These are phyloP conservation scores for Aphodius sticticus DNA, from an alignment of 2,888 invertebrate species.

Conservation along the genomic window DNA sequence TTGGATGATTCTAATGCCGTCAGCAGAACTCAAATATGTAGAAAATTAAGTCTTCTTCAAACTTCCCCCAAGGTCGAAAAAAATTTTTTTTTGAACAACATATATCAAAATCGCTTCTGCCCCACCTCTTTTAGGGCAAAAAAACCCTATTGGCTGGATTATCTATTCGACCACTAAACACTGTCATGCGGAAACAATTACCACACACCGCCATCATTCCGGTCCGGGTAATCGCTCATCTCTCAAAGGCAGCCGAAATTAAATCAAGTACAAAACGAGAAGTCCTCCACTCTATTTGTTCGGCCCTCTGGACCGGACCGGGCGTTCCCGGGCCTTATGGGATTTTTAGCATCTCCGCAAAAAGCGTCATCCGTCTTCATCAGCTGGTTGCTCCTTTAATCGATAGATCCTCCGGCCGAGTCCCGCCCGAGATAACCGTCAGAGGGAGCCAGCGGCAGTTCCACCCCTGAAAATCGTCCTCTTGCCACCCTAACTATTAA, in stretches of 20 bases:
- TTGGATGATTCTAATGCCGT: no score
- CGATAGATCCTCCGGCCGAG: conserved; percentile 13
- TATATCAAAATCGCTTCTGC: no score
- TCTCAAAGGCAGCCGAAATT: not conserved
- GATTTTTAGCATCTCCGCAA: not conserved
- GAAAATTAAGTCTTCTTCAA: no score
- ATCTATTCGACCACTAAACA: no score
- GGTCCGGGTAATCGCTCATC: not conserved
- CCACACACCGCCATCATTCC: no score
- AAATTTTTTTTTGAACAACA: no score
- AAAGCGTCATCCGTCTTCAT: conserved; percentile 21
- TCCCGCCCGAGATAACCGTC: conserved; percentile 4
- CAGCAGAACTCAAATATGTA: no score
- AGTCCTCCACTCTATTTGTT: not conserved
- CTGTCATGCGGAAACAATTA: no score
- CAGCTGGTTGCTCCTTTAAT: conserved; percentile 15
- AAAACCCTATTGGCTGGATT: no score
- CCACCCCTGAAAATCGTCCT: conserved; percentile 8
- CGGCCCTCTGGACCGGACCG: not conserved
- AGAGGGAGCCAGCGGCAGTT: conserved; percentile 11
- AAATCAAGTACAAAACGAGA: conserved; percentile 4
- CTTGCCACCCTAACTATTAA: conserved; percentile 9
- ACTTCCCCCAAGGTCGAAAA: no score
- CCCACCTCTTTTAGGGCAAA: no score
- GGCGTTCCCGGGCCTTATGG: not conserved